Percentiles rank a stretch among this genome's conserved stretches.
Evolutionary conservation across 2,888 invertebrate genomes (phyloP).

Genomic region (Lochmaea capreae): DNA sequence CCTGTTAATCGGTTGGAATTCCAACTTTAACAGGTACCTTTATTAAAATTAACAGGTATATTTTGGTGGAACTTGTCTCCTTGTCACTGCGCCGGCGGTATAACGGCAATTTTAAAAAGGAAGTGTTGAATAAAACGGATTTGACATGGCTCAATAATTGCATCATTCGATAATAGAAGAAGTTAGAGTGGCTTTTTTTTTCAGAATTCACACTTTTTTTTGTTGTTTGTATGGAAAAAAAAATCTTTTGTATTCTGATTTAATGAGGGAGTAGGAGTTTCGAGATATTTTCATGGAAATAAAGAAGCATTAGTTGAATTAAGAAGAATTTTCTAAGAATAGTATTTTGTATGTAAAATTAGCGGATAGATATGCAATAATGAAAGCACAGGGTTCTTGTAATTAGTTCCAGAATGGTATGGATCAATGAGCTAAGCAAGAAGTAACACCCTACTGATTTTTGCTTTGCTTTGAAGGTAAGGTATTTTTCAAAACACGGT

Average conservation of each 20-base stretch:
- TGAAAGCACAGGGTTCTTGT: too few species aligned
- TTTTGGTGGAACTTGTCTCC: conserved; percentile 25
- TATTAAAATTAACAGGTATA: conserved; percentile 45
- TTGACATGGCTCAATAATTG: conserved; percentile 28
- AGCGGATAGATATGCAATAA: too few species aligned
- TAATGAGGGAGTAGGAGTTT: neutral
- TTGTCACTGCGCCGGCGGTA: conserved; percentile 27
- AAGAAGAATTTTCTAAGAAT: too few species aligned
- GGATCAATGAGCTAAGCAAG: too few species aligned
- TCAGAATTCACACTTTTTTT: conserved; percentile 11
- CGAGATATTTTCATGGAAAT: neutral
- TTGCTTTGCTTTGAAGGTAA: too few species aligned
- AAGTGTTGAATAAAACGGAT: conserved; percentile 25
- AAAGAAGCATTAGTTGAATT: too few species aligned
- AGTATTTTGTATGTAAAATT: too few species aligned
- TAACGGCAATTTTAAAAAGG: conserved; percentile 32
- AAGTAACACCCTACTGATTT: too few species aligned
- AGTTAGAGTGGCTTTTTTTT: neutral
- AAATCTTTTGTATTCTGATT: neutral
- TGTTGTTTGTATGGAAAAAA: neutral
- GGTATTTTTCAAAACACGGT: too few species aligned
- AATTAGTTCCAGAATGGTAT: too few species aligned
- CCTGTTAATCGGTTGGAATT: conserved; percentile 50
- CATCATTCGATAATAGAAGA: conserved; percentile 16
- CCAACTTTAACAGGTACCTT: conserved; percentile 51